These are phyloP conservation scores for Emydoidea blandingii DNA, from an alignment of 2,797 vertebrate genomes.

Conservation along the genomic window DNA sequence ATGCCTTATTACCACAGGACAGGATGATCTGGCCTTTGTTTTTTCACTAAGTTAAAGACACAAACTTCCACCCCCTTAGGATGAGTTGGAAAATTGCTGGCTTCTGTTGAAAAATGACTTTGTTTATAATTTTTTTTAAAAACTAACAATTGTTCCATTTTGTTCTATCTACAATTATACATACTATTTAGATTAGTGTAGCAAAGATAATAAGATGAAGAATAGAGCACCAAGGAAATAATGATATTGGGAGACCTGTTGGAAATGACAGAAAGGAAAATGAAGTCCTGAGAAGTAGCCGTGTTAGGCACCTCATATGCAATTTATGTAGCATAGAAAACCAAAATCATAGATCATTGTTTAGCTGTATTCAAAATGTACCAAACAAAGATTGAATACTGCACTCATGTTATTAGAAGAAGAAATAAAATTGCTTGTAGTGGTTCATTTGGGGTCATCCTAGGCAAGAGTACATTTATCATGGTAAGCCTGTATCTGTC, in stretches of 20 bases:
- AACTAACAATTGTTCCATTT: not conserved
- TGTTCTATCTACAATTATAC: not conserved
- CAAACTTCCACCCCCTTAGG: not conserved
- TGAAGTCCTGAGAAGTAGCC: not conserved
- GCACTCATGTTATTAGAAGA: conserved; percentile 40
- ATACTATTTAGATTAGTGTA: not conserved
- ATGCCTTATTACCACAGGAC: not conserved
- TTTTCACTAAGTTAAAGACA: not conserved
- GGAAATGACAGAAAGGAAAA: not conserved
- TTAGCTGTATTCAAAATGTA: conserved; percentile 1
- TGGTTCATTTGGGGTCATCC: conserved; percentile 70
- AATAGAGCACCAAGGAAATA: not conserved
- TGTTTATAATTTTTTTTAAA: not conserved
- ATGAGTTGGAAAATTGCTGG: not conserved
- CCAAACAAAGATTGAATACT: not conserved
- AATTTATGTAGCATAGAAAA: not conserved
- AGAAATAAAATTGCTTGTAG: conserved; percentile 44
- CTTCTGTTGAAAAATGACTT: not conserved
- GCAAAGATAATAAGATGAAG: not conserved
- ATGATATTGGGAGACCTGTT: not conserved
- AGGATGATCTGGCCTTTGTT: not conserved
- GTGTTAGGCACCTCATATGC: not conserved
- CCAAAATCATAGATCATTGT: not conserved
- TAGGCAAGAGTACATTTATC: conserved; percentile 67
- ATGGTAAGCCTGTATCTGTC: conserved; percentile 48